Base-by-base conservation (phyloP, 2,113 vertebrate species). In the Sprattus sprattus region DNA sequence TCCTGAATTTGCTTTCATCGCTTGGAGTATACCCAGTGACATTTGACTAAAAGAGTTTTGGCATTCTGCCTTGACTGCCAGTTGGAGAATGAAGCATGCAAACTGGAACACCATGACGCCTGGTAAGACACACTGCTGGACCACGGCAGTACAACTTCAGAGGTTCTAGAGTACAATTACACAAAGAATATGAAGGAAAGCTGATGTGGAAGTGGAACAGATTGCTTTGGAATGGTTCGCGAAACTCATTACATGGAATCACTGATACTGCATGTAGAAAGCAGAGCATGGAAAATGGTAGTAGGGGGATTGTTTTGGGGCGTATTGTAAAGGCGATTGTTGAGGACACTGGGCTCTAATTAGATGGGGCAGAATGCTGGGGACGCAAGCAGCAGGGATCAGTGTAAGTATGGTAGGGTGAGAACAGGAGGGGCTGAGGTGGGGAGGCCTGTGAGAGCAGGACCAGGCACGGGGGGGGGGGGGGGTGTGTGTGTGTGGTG, bases 1-100 rank as follows among this genome's bases (percentile, higher is more conserved):
- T 71, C 64, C 71, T 78, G 32, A 78, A 39, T 78, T 78, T 78
- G 71, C 71, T 78, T 78, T 39, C 71, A 78, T 78, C 71, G 28
- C 10, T 78, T 39, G 71, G 28, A 78, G 71, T 28, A 13, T 18
- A 78, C 28, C 11, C 71, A 11, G 28, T 78, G 71, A 78, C 32
- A 32, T 78, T 39, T 11, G 13, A 78, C 28, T 78, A 44, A 32
- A 78, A 15, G 28, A 16, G 28, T 11, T 5, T 78, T 78, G 71
- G 71, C 28, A 32, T 5, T 15, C 71, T 39, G 71, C 71, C 71
- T 39, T 4, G 71, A 11, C 71, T 39, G 71, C 71, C 15, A 13
- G 28, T 39, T 44, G 71, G 32, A 44, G 13, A 78, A 78, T 13
- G 28, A 78, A 16, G 32, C 28, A 78, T 39, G 71, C 13, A 78